Percentiles rank a stretch among this genome's conserved stretches.
Conservation (phyloP, 2,113 vertebrate species). For the Dipodomys spectabilis region DNA sequence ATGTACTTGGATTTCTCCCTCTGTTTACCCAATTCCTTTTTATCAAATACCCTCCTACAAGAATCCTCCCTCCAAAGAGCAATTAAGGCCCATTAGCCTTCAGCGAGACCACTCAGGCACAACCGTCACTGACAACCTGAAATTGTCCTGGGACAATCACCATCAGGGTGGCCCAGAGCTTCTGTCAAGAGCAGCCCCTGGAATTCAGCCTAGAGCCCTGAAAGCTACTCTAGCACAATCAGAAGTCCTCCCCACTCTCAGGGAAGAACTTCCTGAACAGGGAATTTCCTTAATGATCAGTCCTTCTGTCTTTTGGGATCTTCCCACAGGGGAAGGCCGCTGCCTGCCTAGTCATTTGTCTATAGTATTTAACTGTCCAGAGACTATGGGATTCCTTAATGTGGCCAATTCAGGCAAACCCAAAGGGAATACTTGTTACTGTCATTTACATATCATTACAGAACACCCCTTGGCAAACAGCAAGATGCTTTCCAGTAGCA, state of each 20-base stretch:
- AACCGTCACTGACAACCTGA: constrained; percentile 73
- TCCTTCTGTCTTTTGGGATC: not conserved
- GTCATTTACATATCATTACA: constrained; percentile 55
- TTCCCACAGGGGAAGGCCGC: not conserved
- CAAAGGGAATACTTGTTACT: not conserved
- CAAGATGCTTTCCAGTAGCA: not conserved
- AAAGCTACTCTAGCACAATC: not conserved
- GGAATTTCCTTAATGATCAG: not conserved
- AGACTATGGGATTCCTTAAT: not conserved
- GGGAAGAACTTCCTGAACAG: not conserved
- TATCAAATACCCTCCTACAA: constrained; percentile 54
- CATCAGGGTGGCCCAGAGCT: constrained; percentile 44
- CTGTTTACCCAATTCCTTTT: constrained; percentile 15
- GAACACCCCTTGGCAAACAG: not conserved
- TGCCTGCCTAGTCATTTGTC: not conserved
- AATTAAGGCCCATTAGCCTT: constrained; percentile 79
- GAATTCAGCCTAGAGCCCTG: constrained; percentile 22
- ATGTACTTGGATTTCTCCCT: constrained; percentile 43
- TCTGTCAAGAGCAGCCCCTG: constrained; percentile 50
- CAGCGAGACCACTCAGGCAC: constrained; percentile 67
- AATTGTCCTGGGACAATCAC: constrained; percentile 66
- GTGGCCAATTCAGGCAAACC: not conserved
- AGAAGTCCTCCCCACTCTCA: accelerated
- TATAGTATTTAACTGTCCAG: not conserved
- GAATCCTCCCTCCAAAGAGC: constrained; percentile 67